Conservation (phyloP, 1,140 invertebrate species). For the Eurosta solidaginis region DNA sequence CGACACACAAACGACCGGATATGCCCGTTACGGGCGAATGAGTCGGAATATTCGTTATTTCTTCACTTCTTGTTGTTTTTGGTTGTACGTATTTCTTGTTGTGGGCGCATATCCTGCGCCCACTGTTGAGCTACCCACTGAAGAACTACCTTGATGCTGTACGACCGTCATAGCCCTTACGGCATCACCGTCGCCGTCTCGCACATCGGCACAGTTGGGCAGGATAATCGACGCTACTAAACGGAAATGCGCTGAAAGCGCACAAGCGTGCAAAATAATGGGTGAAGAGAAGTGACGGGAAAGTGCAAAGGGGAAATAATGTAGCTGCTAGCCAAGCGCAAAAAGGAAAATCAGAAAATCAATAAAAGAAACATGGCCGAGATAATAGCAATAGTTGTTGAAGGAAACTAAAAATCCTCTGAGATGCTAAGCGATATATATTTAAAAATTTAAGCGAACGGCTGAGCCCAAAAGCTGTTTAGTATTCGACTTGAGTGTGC, state of each 20-base stretch:
- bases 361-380: background rate
- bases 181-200: background rate
- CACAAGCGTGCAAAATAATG: slow-evolving; percentile 11
- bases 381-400: background rate
- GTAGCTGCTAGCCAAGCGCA: background rate
- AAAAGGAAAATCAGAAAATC: background rate
- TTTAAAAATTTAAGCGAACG: no score
- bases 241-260: slow-evolving; percentile 5
- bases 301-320: background rate
- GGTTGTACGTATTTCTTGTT: background rate
- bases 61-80: background rate
- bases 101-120: background rate
- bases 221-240: slow-evolving; percentile 21
- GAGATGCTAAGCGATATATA: no score
- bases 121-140: background rate
- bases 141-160: no score
- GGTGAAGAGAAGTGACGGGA: background rate
- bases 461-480: no score
- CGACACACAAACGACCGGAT: background rate
- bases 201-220: slow-evolving; percentile 8
- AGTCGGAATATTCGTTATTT: background rate
- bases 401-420: no score
- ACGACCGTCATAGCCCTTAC: no score
- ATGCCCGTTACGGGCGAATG: background rate
- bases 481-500: no score